Evolutionary conservation across 2,797 vertebrate species (phyloP).

Genomic region (Lepilemur septentrionalis): DNA sequence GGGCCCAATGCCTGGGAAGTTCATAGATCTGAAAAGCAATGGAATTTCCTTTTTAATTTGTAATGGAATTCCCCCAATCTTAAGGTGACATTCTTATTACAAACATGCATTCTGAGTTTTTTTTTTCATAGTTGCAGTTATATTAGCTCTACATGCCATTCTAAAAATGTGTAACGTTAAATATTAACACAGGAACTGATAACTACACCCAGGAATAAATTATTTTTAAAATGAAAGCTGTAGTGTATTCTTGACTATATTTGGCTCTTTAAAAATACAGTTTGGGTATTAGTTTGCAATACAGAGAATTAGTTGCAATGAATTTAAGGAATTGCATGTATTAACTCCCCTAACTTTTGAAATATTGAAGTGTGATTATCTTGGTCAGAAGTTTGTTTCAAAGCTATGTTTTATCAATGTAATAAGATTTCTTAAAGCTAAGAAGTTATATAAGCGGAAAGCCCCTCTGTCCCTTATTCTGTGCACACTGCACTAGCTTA

Average conservation of each 20-base stretch:
- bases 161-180: not conserved
- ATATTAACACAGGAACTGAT: not conserved
- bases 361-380: not conserved
- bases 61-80: slow-evolving; percentile 1
- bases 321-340: slow-evolving; percentile 9
- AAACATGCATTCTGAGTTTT: not conserved
- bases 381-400: not conserved
- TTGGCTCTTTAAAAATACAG: not conserved
- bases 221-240: slow-evolving; percentile 36
- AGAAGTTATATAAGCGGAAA: not conserved
- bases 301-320: not conserved
- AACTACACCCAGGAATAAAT: not conserved
- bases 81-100: not conserved
- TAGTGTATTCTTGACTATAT: not conserved
- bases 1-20: not conserved
- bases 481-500: not conserved
- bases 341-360: not conserved
- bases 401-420: not conserved
- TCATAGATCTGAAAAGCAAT: slow-evolving; percentile 37
- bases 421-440: not conserved
- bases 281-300: not conserved
- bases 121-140: not conserved
- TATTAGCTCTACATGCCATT: not conserved
- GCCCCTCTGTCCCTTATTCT: not conserved
- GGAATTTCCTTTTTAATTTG: slow-evolving; percentile 20